Evolutionary conservation across 2,113 vertebrate genomes (phyloP), one percentile per base, ranked within the genome.

Genomic region (Gobiocypris rarus): DNA sequence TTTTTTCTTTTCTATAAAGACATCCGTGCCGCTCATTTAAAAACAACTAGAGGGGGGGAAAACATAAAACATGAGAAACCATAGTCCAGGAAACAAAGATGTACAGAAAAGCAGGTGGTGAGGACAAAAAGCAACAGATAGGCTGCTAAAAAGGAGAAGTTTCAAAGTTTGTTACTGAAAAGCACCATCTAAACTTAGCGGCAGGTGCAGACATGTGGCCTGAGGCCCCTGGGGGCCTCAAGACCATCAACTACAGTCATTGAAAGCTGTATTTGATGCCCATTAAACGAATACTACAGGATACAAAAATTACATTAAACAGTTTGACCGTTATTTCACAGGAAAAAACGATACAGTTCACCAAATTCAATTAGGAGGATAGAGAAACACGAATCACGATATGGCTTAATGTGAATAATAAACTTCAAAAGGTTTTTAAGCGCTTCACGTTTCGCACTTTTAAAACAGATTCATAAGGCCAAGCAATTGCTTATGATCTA

Each of bases 161-260:
- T 74, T 71, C 73, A 76, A 43, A 52, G 63, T 70, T 85, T 69
- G 75, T 89, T 89, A 83, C 87, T 88, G 63, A 88, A 89, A 88
- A 88, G 87, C 85, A 71, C 77, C 34, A 38, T 82, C 85, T 87
- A 88, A 86, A 87, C 84, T 86, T 89, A 85, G 86, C 83, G 83
- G 41, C 88, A 86, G 88, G 86, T 87, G 75, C 48, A 34, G 75
- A 38, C 14, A 43, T 70, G 24, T 22, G 17, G 52, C 50, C 76
- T 17, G 11, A 48, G 67, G 82, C 84, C 87, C 79, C 81, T 34
- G 67, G 86, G 83, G 86, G 82, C 34, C 34, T 9, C 56, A 1
- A 31, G 43, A 56, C 63, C 26, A 26, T 28, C 24, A n/a, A 14
- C 43, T 50, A 65, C 41, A 34, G 41, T 73, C n/a, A 73, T 26